Base-by-base conservation (phyloP, 2,888 invertebrate species). In the Trypoxylon attenuatum region DNA sequence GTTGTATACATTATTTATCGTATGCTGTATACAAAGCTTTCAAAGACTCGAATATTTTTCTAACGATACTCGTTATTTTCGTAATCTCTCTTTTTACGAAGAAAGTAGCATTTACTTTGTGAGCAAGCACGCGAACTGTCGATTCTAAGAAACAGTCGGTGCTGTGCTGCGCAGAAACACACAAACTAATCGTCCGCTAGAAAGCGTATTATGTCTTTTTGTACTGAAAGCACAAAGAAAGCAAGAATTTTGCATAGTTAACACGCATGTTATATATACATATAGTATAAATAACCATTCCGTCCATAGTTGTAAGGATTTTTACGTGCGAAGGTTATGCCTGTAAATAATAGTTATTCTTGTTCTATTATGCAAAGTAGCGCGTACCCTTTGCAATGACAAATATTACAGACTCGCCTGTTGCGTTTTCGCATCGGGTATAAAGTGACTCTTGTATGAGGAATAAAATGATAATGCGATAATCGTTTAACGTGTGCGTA, bases 261-360 rank as follows among this genome's bases (percentile, higher is more conserved):
- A 10, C 5, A 10, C 27, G 5, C 5, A 27, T 27, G 10, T 27
- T 41, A 19, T 19, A 41, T 41, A 19, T 41, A 6, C 5, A 6
- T 6, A 5, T n/a, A 55, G 23, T 52, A 42, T 54, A 60, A 49
- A 42, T 55, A 58, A 59, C 18, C n/a, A 62, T 49, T 81, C 82
- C 80, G 79, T 81, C 81, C 81, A 72, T 78, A 66, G 65, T 53
- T 52, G 18, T 71, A 76, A 58, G 61, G 46, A 54, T 42, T 57
- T 60, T 72, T 57, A 52, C 54, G 60, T 27, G 8, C n/a, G 41
- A 16, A 55, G 59, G 61, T 61, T 63, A 72, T 67, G 69, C 51
- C 59, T 77, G 78, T 80, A 80, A 68, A 81, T 80, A 79, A 72
- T 47, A 71, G 47, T 64, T 61, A 64, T 68, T 71, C 45, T 60